Evolutionary conservation across 1,140 invertebrate genomes (phyloP).

Genomic region (Anagrus nilaparvatae): DNA sequence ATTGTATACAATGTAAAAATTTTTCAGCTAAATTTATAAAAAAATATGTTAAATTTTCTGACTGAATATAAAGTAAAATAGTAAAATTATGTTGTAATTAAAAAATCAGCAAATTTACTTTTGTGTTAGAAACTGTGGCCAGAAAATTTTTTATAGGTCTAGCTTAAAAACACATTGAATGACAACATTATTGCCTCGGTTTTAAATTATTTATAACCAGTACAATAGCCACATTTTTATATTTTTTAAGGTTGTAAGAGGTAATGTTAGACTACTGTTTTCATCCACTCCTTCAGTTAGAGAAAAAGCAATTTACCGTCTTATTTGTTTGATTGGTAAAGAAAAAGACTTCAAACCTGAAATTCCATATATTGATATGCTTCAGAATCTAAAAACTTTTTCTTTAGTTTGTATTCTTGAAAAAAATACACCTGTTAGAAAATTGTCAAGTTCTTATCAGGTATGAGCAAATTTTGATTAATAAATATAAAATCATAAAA

Average conservation of each 20-base stretch:
- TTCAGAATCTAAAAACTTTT: conserved; percentile 37
- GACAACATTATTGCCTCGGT: too few species aligned
- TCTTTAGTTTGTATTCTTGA: conserved; percentile 36
- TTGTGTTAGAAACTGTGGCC: too few species aligned
- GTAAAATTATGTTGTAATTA: too few species aligned
- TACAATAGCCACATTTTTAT: too few species aligned
- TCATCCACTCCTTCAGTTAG: conserved; percentile 26
- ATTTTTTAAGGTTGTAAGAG: conserved; percentile 31
- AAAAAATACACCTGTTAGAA: conserved; percentile 19
- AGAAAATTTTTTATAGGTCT: too few species aligned
- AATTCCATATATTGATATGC: conserved; percentile 37
- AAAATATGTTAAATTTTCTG: too few species aligned
- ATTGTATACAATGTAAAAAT: conserved; percentile 6
- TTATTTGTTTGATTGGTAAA: conserved; percentile 41
- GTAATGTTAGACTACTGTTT: conserved; percentile 40
- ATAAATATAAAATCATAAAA: too few species aligned
- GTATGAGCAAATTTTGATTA: conserved; percentile 17
- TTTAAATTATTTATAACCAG: too few species aligned
- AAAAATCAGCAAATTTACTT: too few species aligned
- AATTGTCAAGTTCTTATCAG: conserved; percentile 30
- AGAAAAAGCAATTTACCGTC: conserved; percentile 40
- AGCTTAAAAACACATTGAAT: too few species aligned
- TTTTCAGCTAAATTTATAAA: not conserved
- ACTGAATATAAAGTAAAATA: too few species aligned
- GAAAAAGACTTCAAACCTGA: conserved; percentile 33